phyloP scores from a whole-genome alignment of 2,113 vertebrate species.

The Phalacrocorax aristotelis region DNA sequence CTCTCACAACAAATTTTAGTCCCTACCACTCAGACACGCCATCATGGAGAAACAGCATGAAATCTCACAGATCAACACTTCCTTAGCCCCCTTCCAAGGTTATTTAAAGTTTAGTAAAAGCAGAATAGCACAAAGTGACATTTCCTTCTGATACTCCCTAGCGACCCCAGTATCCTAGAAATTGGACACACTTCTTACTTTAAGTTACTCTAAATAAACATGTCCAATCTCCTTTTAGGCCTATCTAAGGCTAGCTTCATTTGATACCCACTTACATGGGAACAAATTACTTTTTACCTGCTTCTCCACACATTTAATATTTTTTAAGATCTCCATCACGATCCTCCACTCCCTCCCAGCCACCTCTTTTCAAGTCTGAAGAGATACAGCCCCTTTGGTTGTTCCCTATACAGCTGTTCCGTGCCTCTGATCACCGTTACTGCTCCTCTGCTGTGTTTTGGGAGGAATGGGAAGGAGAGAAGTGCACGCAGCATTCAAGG shows the following conservation, averaged over 20 bases:
- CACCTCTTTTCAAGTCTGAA: neutral
- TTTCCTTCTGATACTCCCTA: neutral
- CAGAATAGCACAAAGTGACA: neutral
- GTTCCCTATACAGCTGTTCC: neutral
- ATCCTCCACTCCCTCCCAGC: neutral
- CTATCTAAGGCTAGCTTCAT: neutral
- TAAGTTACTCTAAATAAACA: neutral
- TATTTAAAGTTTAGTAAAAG: neutral
- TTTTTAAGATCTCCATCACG: neutral
- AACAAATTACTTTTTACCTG: neutral
- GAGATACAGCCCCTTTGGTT: neutral
- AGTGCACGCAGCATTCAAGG: neutral
- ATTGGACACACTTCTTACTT: neutral
- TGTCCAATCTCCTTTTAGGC: neutral
- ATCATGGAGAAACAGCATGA: neutral
- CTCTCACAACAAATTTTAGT: neutral
- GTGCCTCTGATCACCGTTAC: neutral
- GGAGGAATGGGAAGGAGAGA: neutral
- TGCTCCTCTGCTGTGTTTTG: neutral
- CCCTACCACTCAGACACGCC: neutral
- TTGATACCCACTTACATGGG: neutral
- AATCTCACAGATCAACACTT: neutral
- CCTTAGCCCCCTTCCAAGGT: neutral
- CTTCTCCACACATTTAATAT: neutral
- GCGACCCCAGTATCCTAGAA: neutral